A percentile compares a stretch with the other conserved stretches of the same genome.
phyloP scores from a whole-genome alignment of 2,797 vertebrate species.

The Cetoscarus ocellatus region DNA sequence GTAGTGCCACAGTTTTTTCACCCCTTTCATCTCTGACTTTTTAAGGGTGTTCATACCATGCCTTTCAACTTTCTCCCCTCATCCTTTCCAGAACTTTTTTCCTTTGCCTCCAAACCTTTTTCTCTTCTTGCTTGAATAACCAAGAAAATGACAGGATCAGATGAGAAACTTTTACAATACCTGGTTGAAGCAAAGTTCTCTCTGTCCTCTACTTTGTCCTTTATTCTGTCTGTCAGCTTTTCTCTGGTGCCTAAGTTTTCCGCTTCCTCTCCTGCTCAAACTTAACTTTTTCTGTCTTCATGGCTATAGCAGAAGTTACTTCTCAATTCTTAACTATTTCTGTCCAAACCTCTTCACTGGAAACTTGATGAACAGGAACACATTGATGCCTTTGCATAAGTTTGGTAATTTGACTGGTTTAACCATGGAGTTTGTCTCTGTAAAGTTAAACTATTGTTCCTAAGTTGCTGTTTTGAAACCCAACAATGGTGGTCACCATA shows the following conservation, averaged over 20 bases:
- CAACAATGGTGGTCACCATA: no score
- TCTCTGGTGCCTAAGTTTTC: not conserved
- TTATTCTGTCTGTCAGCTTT: not conserved
- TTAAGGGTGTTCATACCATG: not conserved
- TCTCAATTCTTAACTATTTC: not conserved
- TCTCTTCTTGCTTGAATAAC: not conserved
- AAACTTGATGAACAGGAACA: not conserved
- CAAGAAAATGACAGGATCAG: not conserved
- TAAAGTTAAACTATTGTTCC: no score
- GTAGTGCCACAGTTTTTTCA: not conserved
- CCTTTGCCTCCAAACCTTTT: not conserved
- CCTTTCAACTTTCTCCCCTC: not conserved
- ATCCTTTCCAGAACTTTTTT: not conserved
- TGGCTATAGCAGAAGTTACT: slow-evolving; percentile 2
- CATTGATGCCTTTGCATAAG: not conserved
- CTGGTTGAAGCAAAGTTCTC: not conserved
- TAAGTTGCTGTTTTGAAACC: no score
- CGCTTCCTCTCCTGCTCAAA: not conserved
- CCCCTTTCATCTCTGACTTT: not conserved
- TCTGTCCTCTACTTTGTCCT: slow-evolving; percentile 13
- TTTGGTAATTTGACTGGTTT: not conserved
- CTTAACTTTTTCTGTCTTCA: slow-evolving; percentile 1
- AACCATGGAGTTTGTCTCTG: no score
- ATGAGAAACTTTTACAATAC: not conserved
- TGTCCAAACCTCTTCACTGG: not conserved